Evolutionary conservation across 2,888 invertebrate genomes (phyloP).

Genomic region (Helleia helle): DNA sequence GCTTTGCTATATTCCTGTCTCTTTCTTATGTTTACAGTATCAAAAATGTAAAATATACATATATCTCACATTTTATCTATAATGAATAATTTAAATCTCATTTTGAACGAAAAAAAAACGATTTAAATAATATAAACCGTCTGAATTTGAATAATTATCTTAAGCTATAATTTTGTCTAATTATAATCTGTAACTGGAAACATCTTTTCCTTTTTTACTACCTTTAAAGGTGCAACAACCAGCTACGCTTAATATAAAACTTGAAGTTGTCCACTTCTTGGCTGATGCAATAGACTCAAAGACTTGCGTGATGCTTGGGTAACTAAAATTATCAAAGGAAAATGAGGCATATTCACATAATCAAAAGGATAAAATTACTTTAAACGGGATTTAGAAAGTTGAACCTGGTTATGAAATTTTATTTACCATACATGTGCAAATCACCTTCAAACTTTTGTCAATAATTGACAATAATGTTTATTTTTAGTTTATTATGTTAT

Average conservation of each 20-base stretch:
- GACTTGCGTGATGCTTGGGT: slow-evolving; percentile 47
- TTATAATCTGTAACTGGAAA: slow-evolving; percentile 12
- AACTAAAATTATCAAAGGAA: slow-evolving; percentile 18
- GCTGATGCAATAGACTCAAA: slow-evolving; percentile 61
- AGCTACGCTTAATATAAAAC: slow-evolving; percentile 34
- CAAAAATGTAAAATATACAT: no score
- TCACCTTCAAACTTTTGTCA: slow-evolving; percentile 5
- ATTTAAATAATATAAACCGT: no score
- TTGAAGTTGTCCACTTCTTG: slow-evolving; percentile 43
- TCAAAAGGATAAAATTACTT: slow-evolving; percentile 6
- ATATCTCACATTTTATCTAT: no score
- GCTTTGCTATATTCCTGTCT: no score
- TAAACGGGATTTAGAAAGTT: slow-evolving; percentile 7
- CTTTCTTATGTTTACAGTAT: no score
- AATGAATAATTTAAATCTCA: no score
- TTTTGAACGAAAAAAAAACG: no score
- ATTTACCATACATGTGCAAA: slow-evolving; percentile 5
- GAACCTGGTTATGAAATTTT: neutral
- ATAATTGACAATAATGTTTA: neutral
- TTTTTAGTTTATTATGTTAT: neutral
- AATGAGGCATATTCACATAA: slow-evolving; percentile 3
- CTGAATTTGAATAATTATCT: neutral
- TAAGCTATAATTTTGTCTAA: neutral
- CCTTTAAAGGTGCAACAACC: slow-evolving; percentile 37
- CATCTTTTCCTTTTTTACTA: slow-evolving; percentile 27